These are phyloP conservation scores for Laupala kohalensis DNA, from an alignment of 1,140 invertebrate species.

Conservation along the genomic window DNA sequence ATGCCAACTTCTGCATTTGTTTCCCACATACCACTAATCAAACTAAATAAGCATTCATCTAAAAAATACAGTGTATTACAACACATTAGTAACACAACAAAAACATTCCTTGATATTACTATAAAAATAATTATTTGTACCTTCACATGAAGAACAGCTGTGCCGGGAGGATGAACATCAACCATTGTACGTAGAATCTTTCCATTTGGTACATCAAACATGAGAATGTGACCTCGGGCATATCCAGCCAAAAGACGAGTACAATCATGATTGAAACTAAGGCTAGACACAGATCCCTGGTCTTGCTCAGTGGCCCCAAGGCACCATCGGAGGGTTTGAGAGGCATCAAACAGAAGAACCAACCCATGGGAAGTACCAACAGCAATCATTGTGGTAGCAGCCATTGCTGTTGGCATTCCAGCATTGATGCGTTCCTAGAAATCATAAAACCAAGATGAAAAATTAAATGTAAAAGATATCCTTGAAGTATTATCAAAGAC, in stretches of 20 bases:
- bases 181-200: slow-evolving; percentile 66
- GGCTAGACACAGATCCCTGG: slow-evolving; percentile 55
- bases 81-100: too few relatives aligned
- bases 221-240: slow-evolving; percentile 73
- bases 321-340: slow-evolving; percentile 75
- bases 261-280: slow-evolving; percentile 79
- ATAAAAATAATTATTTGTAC: slow-evolving; percentile 34
- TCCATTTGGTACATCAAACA: slow-evolving; percentile 65
- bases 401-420: slow-evolving; percentile 71
- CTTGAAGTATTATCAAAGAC: neutral
- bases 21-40: too few relatives aligned
- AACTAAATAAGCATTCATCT: too few relatives aligned
- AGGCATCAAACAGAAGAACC: slow-evolving; percentile 75
- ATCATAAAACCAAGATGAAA: neutral
- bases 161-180: slow-evolving; percentile 75
- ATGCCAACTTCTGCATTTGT: too few relatives aligned
- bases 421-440: slow-evolving; percentile 72
- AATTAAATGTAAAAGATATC: neutral
- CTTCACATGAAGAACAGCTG: slow-evolving; percentile 74
- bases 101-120: too few relatives aligned
- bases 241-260: slow-evolving; percentile 73
- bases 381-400: slow-evolving; percentile 63
- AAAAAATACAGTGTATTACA: too few relatives aligned
- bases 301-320: slow-evolving; percentile 50
- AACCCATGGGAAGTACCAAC: slow-evolving; percentile 89